phyloP scores from a whole-genome alignment of 1,140 invertebrate species.

The Pseudachorutes palmiensis region DNA sequence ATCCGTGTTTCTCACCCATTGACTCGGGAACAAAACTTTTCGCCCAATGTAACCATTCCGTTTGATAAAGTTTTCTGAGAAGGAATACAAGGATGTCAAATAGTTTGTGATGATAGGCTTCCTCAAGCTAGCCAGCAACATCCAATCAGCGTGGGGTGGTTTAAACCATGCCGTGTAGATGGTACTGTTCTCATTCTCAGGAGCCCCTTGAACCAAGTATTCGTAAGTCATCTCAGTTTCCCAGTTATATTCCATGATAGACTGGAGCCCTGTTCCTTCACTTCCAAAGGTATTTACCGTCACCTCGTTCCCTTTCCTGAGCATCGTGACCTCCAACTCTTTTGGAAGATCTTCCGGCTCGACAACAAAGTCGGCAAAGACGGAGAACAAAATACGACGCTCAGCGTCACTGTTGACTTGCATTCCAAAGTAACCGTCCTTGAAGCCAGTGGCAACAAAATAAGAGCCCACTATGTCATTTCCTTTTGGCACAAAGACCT shows the following conservation, averaged over 20 bases:
- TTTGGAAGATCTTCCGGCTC: slow-evolving; percentile 27
- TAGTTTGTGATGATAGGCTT: slow-evolving; percentile 16
- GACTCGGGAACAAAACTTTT: slow-evolving; percentile 11
- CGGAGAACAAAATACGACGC: slow-evolving; percentile 26
- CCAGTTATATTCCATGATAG: slow-evolving; percentile 18
- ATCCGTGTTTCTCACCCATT: slow-evolving; percentile 16
- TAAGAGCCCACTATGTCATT: slow-evolving; percentile 23
- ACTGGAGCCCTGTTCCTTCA: slow-evolving; percentile 22
- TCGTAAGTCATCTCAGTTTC: slow-evolving; percentile 12
- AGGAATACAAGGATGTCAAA: slow-evolving; percentile 14
- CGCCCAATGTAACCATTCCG: slow-evolving; percentile 13
- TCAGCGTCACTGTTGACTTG: slow-evolving; percentile 21
- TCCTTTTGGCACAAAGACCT: slow-evolving; percentile 15
- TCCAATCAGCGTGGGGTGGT: background rate
- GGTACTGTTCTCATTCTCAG: background rate
- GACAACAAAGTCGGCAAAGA: slow-evolving; percentile 21
- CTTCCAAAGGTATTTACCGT: slow-evolving; percentile 22
- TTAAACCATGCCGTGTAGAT: slow-evolving; percentile 24
- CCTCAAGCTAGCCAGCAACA: slow-evolving; percentile 15
- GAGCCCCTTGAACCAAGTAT: slow-evolving; percentile 12
- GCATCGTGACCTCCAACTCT: slow-evolving; percentile 19
- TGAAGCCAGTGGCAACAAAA: slow-evolving; percentile 21
- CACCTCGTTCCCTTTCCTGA: slow-evolving; percentile 22
- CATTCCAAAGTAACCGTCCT: slow-evolving; percentile 25
- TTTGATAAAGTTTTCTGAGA: slow-evolving; percentile 25